Evolutionary conservation across 2,113 vertebrate genomes (phyloP).

Genomic region (Malurus melanocephalus): DNA sequence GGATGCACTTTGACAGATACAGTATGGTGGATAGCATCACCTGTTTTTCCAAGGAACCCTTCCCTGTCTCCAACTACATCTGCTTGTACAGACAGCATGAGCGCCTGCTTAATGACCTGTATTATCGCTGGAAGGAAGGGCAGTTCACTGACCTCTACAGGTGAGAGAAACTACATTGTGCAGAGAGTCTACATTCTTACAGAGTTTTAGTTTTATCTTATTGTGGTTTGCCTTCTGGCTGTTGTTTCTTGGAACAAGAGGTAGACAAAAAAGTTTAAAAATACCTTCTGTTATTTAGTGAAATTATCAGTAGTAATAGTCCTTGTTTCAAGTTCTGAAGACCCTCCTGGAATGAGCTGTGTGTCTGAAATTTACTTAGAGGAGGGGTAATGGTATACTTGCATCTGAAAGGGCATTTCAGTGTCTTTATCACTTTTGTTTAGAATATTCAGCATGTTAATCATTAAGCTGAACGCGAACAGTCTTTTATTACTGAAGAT

Average conservation of each 20-base stretch:
- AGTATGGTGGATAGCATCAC: constrained; percentile 82
- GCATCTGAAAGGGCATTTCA: background rate
- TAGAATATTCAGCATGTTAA: background rate
- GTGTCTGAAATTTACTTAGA: background rate
- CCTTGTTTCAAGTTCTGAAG: background rate
- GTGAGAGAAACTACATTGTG: constrained; percentile 43
- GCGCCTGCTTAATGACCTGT: constrained; percentile 84
- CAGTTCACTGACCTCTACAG: constrained; percentile 87
- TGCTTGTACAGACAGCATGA: constrained; percentile 86
- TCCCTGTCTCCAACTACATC: constrained; percentile 85
- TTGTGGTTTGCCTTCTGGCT: background rate
- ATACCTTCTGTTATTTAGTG: background rate
- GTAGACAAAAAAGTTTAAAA: background rate
- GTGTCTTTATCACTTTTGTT: background rate
- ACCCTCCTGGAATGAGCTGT: background rate
- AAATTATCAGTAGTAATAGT: background rate
- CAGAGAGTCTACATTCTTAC: background rate
- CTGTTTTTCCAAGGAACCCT: constrained; percentile 80
- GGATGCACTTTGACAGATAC: constrained; percentile 74
- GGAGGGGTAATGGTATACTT: background rate
- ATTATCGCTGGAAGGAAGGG: constrained; percentile 65
- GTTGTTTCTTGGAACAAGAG: background rate
- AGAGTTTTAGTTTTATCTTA: background rate
- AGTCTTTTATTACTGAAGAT: background rate
- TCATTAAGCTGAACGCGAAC: background rate